Evolutionary conservation across 2,797 vertebrate genomes (phyloP).

Genomic region (Cyclopterus lumpus): DNA sequence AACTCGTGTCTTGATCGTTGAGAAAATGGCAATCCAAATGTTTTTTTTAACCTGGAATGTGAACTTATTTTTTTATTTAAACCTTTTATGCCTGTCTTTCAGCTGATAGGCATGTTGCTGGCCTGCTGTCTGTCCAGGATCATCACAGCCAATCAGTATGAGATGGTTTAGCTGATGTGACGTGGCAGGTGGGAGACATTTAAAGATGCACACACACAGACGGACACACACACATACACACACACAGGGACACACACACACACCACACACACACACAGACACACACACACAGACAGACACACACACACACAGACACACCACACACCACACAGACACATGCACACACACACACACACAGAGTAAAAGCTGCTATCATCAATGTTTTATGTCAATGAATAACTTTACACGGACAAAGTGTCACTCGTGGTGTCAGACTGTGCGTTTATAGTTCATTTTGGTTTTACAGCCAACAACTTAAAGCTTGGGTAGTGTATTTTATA

Average conservation of each 20-base stretch:
- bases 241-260: not conserved
- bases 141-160: constrained; percentile 99
- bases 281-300: constrained; percentile 6
- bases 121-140: constrained; percentile 98
- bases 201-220: not conserved
- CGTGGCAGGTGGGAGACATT: constrained; percentile 63
- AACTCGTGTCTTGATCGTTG: not conserved
- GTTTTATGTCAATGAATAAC: not conserved
- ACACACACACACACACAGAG: not conserved
- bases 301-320: not conserved
- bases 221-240: constrained; percentile 9
- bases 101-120: constrained; percentile 98
- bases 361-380: not conserved
- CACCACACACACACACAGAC: not conserved
- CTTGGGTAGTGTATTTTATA: not conserved
- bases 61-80: not conserved
- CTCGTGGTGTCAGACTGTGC: not conserved
- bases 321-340: not conserved
- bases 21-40: not conserved
- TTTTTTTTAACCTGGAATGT: not conserved
- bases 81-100: constrained; percentile 43
- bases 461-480: not conserved
- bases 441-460: not conserved
- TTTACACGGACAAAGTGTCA: not conserved
- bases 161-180: constrained; percentile 94